Base-by-base conservation (phyloP, 2,797 vertebrate species). In the Sarcophilus harrisii region DNA sequence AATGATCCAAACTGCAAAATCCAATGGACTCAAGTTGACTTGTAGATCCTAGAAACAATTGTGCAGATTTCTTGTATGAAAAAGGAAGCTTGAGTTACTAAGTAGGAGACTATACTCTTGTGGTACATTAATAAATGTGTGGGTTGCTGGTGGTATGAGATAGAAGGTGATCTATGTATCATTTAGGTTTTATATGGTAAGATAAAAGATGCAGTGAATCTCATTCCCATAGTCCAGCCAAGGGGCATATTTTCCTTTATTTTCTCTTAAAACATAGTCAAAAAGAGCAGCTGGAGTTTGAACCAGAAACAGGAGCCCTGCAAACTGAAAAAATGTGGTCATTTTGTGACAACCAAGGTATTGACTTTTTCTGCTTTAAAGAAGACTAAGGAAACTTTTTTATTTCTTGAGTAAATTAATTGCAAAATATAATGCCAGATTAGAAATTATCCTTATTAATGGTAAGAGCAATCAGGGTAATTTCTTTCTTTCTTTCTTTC, bases 161-260 rank as follows among this genome's bases (percentile, higher is more conserved):
- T 81, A 92, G 87, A 54, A 32, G 58, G 57, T 92, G 93, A 90
- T 45, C 81, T 91, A 57, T 38, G n/a, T 87, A 12, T 58, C 91
- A 87, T 49, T 87, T 87, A 94, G 92, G 59, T 62, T 95, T 90
- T 58, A 95, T 89, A 91, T 58, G 58, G 60, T 93, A 92, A 57
- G 66, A 29, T 45, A 66, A 95, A 94, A 96, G 57, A 30, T 57
- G 92, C 93, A 90, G 38, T 14, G 13, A 87, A 93, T 94, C 90
- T 96, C 58, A 94, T 94, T 95, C 91, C 91, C 92, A 92, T 30
- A n/a, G 38, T 87, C 73, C 73, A 87, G 73, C 38, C 73, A 87
- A 87, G 38, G 73, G 73, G 73, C 0, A 0, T 55, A 18, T 92
- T 97, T 73, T 73, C 66, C 30, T n/a, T 66, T 45, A 30, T 54